Percentiles rank a stretch among this genome's conserved stretches.
These are phyloP conservation scores for Acrocera orbiculus DNA, from an alignment of 2,888 invertebrate species.

Conservation along the genomic window DNA sequence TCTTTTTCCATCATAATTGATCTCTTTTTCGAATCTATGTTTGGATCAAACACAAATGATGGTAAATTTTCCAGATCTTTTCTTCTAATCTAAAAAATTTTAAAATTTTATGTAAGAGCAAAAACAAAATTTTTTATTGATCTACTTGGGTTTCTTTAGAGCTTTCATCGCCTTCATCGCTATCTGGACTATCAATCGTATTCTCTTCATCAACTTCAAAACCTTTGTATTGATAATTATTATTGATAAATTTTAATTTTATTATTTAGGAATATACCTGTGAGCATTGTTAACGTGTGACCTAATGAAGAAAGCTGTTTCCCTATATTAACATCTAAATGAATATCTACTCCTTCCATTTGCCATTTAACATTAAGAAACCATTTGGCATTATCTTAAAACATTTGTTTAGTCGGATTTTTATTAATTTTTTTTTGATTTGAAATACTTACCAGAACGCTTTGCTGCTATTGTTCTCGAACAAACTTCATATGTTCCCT, in stretches of 20 bases:
- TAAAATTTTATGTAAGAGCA: too few species aligned
- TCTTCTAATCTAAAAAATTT: conserved; percentile 34
- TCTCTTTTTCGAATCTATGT: conserved; percentile 61
- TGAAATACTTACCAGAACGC: conserved; percentile 41
- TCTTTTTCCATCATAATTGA: conserved; percentile 90
- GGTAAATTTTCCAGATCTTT: conserved; percentile 61
- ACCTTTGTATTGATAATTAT: conserved; percentile 18
- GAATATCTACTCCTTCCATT: conserved; percentile 98
- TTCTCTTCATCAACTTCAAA: conserved; percentile 68
- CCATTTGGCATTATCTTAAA: conserved; percentile 86
- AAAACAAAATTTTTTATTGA: too few species aligned
- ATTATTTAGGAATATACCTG: conserved; percentile 36
- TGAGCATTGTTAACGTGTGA: conserved; percentile 87
- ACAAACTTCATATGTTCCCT: conserved; percentile 90
- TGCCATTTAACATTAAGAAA: conserved; percentile 95
- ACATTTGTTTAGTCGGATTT: neutral
- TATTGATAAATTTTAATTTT: neutral
- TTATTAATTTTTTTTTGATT: neutral
- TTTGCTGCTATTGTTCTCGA: conserved; percentile 71
- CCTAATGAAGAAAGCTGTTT: conserved; percentile 88
- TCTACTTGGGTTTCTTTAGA: conserved; percentile 5
- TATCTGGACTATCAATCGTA: conserved; percentile 50
- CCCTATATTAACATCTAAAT: conserved; percentile 88
- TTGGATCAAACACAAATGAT: conserved; percentile 65
- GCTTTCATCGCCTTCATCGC: conserved; percentile 58